Percentiles rank a stretch among this genome's conserved stretches.
Evolutionary conservation across 2,797 vertebrate species (phyloP).

Genomic region (Molothrus ater): DNA sequence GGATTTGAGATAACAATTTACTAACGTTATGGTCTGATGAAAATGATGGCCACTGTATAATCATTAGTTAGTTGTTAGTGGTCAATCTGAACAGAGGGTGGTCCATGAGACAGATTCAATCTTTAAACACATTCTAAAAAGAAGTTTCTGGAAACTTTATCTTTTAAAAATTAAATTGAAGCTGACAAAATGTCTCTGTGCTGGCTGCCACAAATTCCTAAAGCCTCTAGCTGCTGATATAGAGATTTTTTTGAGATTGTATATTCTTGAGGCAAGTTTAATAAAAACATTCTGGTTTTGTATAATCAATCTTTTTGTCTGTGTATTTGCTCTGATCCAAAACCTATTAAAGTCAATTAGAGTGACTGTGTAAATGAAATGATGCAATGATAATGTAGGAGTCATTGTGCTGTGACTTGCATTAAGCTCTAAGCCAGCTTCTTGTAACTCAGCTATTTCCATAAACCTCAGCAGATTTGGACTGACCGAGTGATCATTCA

Average conservation of each 20-base stretch:
- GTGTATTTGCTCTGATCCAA: conserved; percentile 47
- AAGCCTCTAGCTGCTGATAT: background rate
- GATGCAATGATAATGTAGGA: conserved; percentile 57
- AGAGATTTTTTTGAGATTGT: conserved; percentile 20
- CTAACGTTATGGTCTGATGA: background rate
- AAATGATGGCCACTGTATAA: background rate
- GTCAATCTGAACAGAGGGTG: background rate
- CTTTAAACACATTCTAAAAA: background rate
- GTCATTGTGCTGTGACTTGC: conserved; percentile 38
- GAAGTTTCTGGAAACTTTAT: background rate
- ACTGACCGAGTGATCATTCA: conserved; percentile 21
- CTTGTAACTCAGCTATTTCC: conserved; percentile 9
- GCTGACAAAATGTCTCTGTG: background rate
- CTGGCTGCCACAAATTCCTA: background rate
- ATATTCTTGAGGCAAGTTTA: conserved; percentile 18
- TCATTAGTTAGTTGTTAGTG: background rate
- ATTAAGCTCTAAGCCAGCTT: conserved; percentile 39
- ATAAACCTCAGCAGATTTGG: conserved; percentile 49
- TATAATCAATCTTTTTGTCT: conserved; percentile 51
- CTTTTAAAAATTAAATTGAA: conserved; percentile 12
- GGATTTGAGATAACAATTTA: background rate
- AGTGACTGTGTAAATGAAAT: conserved; percentile 46
- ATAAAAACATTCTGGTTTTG: conserved; percentile 22
- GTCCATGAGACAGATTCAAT: background rate
- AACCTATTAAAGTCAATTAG: conserved; percentile 60